Percentiles rank a stretch among this genome's conserved stretches.
phyloP scores from a whole-genome alignment of 2,113 vertebrate genomes.

The Prietella phreatophila region DNA sequence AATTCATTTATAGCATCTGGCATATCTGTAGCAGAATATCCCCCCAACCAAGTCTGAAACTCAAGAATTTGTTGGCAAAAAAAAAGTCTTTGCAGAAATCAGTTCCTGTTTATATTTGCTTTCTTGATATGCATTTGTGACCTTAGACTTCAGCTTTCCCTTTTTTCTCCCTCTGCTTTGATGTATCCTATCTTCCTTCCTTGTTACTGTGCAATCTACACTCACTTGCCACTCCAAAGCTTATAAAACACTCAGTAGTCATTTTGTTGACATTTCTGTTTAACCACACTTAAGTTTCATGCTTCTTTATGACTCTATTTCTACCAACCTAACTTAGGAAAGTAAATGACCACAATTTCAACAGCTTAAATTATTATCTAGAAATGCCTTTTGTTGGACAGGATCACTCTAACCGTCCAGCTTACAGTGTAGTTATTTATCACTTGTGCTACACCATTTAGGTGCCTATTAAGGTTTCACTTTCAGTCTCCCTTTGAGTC shows the following conservation, averaged over 20 bases:
- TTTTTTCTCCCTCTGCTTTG: not conserved
- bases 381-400: not conserved
- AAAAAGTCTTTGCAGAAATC: not conserved
- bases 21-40: not conserved
- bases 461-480: not conserved
- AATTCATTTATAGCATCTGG: not conserved
- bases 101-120: slow-evolving; percentile 21
- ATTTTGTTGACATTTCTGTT: not conserved
- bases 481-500: not conserved
- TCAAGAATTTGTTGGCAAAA: not conserved
- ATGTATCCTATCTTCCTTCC: not conserved
- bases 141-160: not conserved
- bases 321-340: not conserved
- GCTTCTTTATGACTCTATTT: not conserved
- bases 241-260: not conserved
- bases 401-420: not conserved
- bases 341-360: not conserved
- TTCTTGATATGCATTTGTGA: not conserved
- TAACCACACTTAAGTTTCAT: not conserved
- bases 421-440: not conserved
- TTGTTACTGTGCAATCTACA: not conserved
- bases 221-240: not conserved
- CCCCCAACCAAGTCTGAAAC: not conserved
- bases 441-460: not conserved
- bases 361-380: not conserved